Percentiles rank a stretch among this genome's conserved stretches.
phyloP scores from a whole-genome alignment of 2,113 vertebrate species.

The Pyrgilauda ruficollis region DNA sequence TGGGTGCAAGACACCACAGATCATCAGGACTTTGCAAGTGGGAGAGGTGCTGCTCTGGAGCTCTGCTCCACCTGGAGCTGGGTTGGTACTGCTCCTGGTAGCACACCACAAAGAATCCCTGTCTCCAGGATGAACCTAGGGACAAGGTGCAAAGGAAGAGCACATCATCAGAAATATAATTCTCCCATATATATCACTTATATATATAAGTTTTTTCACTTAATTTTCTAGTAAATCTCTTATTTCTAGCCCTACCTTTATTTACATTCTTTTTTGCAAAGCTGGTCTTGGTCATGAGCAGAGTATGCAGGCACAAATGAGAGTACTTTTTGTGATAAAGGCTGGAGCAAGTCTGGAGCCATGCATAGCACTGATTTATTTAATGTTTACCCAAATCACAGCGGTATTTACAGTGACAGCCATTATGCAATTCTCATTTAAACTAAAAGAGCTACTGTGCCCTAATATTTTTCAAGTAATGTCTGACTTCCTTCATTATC shows the following conservation, averaged over 20 bases:
- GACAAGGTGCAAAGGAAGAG: neutral
- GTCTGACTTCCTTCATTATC: neutral
- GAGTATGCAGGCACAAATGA: neutral
- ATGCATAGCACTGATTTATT: neutral
- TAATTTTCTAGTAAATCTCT: neutral
- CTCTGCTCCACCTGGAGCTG: neutral
- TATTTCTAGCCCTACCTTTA: neutral
- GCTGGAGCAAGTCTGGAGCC: neutral
- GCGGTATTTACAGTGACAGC: neutral
- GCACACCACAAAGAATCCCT: neutral
- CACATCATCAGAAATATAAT: neutral
- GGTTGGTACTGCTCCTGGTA: neutral
- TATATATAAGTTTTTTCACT: neutral
- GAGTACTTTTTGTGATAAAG: neutral
- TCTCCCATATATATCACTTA: neutral
- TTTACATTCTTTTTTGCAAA: neutral
- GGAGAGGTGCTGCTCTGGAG: neutral
- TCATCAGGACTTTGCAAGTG: neutral
- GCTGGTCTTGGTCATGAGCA: neutral
- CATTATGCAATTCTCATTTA: neutral
- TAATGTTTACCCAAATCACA: neutral
- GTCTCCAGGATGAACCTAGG: neutral
- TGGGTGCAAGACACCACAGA: neutral
- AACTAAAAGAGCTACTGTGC: neutral
- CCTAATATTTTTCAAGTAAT: neutral